Evolutionary conservation across 1,140 invertebrate genomes (phyloP), one percentile per base, ranked within the genome.

Genomic region (Apis cerana): DNA sequence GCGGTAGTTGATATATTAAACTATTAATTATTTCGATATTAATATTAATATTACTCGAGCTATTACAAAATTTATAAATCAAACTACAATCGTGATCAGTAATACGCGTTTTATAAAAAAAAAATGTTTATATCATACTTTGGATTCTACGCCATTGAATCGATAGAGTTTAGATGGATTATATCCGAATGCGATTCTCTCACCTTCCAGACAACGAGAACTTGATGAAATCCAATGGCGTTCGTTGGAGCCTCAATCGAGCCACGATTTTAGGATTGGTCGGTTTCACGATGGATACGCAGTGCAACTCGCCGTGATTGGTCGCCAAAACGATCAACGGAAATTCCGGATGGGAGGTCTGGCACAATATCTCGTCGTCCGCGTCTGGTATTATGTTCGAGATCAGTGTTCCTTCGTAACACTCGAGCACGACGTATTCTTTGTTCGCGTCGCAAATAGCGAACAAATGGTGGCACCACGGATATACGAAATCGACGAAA

Each of bases 131-230:
- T 33, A 33, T 33, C 33, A 33, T 3, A 33, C 33, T 33, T 33
- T 33, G 33, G 33, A 33, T 43, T 43, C 33, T 43, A 43, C 4
- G 5, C 33, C 33, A 43, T 7, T 43, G 33, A 7, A 43, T 43
- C 33, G 33, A 43, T 43, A 43, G 5, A 33, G 33, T 33, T 33
- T 33, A 33, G 33, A 33, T 33, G 2, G 33, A 3, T 27, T 27
- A 5, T n/a, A 9, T 23, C 1, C 12, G 1, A 62, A 23, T n/a
- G 33, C 33, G 33, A 33, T 3, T 33, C 33, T 33, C 88, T 74
- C 77, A 92, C 91, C 86, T 92, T 70, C 93, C 93, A 70, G 88
- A 89, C 1, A 84, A 75, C 2, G 92, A 93, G 77, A 94, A 92
- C 69, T 91, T 94, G 13, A 93, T 68, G 0, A 93, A 23, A 86